These are phyloP conservation scores for Drosophila lowei DNA, from an alignment of 1,140 invertebrate species.

Conservation along the genomic window DNA sequence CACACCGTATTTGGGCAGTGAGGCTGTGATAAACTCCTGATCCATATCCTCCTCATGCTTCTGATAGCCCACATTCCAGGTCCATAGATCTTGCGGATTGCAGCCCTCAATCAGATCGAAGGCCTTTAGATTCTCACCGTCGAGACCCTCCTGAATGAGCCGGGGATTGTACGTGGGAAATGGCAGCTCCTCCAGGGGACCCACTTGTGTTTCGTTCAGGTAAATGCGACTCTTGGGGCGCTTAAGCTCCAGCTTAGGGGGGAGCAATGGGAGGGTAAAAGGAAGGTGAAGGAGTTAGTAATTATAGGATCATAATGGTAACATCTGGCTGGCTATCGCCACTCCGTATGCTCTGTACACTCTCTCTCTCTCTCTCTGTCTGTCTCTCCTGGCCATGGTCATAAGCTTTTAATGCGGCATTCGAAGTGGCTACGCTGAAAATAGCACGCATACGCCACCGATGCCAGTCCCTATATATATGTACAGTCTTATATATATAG, in stretches of 20 bases:
- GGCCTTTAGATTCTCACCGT: conserved; percentile 62
- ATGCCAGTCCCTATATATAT: conserved; percentile 49
- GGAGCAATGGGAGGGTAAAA: not conserved
- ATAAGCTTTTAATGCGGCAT: conserved; percentile 68
- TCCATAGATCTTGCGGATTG: conserved; percentile 68
- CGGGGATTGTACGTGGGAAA: conserved; percentile 73
- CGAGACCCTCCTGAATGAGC: conserved; percentile 63
- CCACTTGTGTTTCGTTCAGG: conserved; percentile 70
- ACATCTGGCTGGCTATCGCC: conserved; percentile 38
- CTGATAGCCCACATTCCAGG: conserved; percentile 72
- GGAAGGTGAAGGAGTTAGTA: not conserved
- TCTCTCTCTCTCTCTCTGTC: conserved; percentile 25
- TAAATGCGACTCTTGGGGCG: conserved; percentile 78
- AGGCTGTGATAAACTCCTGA: conserved; percentile 56
- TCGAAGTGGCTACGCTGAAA: conserved; percentile 62
- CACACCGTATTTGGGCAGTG: conserved; percentile 68
- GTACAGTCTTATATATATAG: not conserved
- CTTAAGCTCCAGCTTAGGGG: conserved; percentile 64
- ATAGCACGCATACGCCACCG: conserved; percentile 80
- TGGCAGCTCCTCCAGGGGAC: conserved; percentile 64
- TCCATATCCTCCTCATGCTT: conserved; percentile 63
- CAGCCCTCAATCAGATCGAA: conserved; percentile 72
- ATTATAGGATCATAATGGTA: not conserved
- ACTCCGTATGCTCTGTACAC: conserved; percentile 42
- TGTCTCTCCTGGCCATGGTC: conserved; percentile 48